Conservation (phyloP, 2,888 invertebrate species). For the Tetheella fluctuosa region DNA sequence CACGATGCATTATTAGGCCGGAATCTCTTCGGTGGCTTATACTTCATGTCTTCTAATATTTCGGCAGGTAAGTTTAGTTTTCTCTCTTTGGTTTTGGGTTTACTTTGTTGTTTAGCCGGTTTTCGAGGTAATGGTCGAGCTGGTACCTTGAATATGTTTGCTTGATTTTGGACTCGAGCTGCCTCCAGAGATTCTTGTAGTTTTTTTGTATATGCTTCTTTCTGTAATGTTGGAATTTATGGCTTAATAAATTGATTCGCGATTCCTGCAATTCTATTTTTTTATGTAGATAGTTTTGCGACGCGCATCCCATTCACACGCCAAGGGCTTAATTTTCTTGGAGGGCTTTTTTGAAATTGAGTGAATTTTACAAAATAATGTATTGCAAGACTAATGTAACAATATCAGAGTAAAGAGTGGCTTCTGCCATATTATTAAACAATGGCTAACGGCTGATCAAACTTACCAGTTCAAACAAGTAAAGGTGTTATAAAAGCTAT, state of each 20-base stretch:
- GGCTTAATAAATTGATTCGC: background rate
- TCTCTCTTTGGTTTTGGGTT: constrained; percentile 44
- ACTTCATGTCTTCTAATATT: constrained; percentile 64
- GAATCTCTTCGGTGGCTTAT: constrained; percentile 73
- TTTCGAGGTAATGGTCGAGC: constrained; percentile 38
- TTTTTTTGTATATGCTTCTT: constrained; percentile 47
- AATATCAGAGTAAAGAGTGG: no score
- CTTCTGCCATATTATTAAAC: no score
- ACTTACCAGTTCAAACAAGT: no score
- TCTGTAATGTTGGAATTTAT: constrained; percentile 42
- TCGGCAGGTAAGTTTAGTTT: constrained; percentile 55
- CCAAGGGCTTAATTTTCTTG: no score
- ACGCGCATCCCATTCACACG: no score
- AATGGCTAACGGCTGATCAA: no score
- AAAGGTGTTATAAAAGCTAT: no score
- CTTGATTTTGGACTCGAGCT: constrained; percentile 26
- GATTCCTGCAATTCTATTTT: no score
- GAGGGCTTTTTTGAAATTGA: no score
- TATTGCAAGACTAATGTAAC: no score
- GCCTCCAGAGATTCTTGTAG: constrained; percentile 40
- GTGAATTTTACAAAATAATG: no score
- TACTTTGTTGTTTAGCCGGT: constrained; percentile 33
- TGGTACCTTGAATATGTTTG: constrained; percentile 51
- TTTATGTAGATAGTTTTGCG: no score
- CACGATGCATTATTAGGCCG: constrained; percentile 66